These are phyloP conservation scores for Holothuria leucospilota DNA, from an alignment of 53 echinoderm and acorn worm genomes.

Conservation along the genomic window DNA sequence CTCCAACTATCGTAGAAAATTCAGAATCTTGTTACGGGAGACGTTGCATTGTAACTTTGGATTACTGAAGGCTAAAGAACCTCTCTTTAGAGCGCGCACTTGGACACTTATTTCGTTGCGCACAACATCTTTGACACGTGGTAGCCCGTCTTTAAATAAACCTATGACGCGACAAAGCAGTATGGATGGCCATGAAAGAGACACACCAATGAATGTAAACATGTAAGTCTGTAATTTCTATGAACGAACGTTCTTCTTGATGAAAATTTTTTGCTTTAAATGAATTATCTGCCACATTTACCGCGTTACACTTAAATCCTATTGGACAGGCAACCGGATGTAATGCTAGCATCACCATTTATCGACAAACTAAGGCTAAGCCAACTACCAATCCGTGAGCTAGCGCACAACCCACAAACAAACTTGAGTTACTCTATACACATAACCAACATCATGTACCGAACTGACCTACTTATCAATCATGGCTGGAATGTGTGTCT, in stretches of 20 bases:
- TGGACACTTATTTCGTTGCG: conserved; percentile 72
- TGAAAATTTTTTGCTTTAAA: background rate
- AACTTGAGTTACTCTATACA: too few relatives aligned
- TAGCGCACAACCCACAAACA: too few relatives aligned
- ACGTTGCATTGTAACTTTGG: conserved; percentile 20
- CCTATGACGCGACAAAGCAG: conserved; percentile 3
- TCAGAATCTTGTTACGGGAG: conserved; percentile 67
- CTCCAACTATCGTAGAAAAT: conserved; percentile 88
- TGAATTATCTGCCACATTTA: too few relatives aligned
- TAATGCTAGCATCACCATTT: too few relatives aligned
- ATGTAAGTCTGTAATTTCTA: background rate
- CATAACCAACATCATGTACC: too few relatives aligned
- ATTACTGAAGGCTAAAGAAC: conserved; percentile 45
- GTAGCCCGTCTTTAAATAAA: conserved; percentile 34
- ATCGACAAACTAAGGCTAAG: too few relatives aligned
- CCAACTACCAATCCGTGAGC: too few relatives aligned
- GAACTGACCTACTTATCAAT: too few relatives aligned
- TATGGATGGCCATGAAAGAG: conserved; percentile 9
- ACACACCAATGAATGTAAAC: background rate
- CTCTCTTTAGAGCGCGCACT: conserved; percentile 50
- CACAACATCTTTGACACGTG: conserved; percentile 54
- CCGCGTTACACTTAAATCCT: too few relatives aligned
- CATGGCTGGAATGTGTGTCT: too few relatives aligned
- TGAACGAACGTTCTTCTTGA: too few relatives aligned
- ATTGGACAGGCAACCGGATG: too few relatives aligned